Evolutionary conservation across 2,888 invertebrate species (phyloP), one percentile per base, ranked within the genome.

Genomic region (Meteorus colon): DNA sequence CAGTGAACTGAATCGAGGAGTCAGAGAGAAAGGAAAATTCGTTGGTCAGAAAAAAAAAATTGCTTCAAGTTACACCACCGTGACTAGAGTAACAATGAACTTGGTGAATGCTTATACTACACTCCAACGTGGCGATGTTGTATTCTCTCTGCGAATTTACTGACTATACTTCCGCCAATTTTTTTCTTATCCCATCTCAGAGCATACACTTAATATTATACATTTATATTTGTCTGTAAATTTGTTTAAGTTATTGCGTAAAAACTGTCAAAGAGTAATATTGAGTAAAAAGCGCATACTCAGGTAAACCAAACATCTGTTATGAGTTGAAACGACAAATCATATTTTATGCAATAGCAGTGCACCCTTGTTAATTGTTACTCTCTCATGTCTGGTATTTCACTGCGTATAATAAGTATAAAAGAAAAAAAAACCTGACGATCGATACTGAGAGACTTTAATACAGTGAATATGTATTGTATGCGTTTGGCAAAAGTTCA

Each of bases 41-140:
- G 41, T 12, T 8, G 2, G 41, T 41, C 8, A 37, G 68, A 24
- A 48, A 48, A 73, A 27, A 34, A 45, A 74, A 71, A 68, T 29
- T 75, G 31, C 59, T 75, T 71, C 67, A 51, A 51, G 75, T 73
- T 78, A 78, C 77, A 74, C 67, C 78, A 80, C 77, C 81, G 82
- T 79, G 81, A 79, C 79, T 72, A 74, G 78, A 79, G 83, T 84
- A 82, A 83, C 84, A 84, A 83, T 84, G 84, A 84, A 84, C 84
- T 84, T 84, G 84, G 79, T 76, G 77, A 76, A 67, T 69, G 34
- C 59, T 71, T 75, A 79, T 76, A 78, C 77, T 79, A 65, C 63
- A 76, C 68, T 74, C 31, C 66, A 63, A 78, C 31, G 45, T 55
- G n/a, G 24, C 45, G 48, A 67, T 27, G 27, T 12, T 19, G n/a